These are phyloP conservation scores for Orthosia cruda DNA, from an alignment of 2,888 invertebrate species.

Conservation along the genomic window DNA sequence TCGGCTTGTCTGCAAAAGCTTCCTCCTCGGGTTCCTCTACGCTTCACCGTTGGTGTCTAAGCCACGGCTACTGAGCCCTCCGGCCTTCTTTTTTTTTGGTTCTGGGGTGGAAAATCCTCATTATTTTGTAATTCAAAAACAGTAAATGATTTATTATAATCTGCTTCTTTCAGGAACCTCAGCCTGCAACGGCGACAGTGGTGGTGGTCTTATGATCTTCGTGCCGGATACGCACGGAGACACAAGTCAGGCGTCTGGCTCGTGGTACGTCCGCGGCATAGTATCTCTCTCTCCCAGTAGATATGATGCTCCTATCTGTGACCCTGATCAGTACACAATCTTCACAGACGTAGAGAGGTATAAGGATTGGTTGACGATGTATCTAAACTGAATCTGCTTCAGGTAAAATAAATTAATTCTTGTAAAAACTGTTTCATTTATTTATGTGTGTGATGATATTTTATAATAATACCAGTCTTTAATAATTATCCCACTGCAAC, in stretches of 20 bases:
- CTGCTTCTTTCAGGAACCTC: conserved; percentile 79
- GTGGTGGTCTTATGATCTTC: conserved; percentile 87
- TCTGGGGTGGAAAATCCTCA: too few species aligned
- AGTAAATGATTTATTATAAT: neutral
- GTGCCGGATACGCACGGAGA: conserved; percentile 72
- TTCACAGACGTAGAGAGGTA: conserved; percentile 85
- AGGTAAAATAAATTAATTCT: too few species aligned
- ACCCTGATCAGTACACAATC: conserved; percentile 84
- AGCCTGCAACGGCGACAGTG: conserved; percentile 90
- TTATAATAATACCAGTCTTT: too few species aligned
- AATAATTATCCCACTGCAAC: too few species aligned
- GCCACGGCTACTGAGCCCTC: too few species aligned
- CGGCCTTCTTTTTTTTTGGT: too few species aligned
- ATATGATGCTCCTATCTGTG: conserved; percentile 79
- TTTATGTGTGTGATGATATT: too few species aligned
- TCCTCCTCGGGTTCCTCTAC: too few species aligned
- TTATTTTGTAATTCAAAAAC: too few species aligned
- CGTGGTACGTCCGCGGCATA: conserved; percentile 78
- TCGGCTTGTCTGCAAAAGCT: too few species aligned
- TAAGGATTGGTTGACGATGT: conserved; percentile 73
- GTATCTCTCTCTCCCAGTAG: conserved; percentile 75
- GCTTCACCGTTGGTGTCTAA: too few species aligned
- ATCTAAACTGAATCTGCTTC: conserved; percentile 47
- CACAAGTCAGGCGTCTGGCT: conserved; percentile 62
- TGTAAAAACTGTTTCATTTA: too few species aligned